phyloP scores from a whole-genome alignment of 2,113 vertebrate species.

The Ptyas mucosa region DNA sequence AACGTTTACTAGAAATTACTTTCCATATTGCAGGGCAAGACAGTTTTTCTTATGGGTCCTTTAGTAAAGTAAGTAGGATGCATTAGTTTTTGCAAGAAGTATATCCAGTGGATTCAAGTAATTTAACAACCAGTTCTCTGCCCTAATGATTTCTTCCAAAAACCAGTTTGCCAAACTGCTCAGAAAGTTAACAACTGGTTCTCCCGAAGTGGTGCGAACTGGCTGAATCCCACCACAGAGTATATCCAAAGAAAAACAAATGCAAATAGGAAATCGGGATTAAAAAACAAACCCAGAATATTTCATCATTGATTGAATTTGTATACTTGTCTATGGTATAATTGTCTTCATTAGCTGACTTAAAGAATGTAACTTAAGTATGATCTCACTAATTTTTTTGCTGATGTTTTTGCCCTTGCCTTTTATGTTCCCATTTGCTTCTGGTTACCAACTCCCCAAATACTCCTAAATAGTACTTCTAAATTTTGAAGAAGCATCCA shows the following conservation, averaged over 20 bases:
- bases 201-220: too few relatives aligned
- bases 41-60: background rate
- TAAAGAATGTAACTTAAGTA: background rate
- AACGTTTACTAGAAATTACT: background rate
- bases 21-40: background rate
- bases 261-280: background rate
- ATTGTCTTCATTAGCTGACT: background rate
- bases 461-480: background rate
- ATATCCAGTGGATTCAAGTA: too few relatives aligned
- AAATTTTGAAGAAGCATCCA: background rate
- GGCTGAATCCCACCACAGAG: too few relatives aligned
- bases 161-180: too few relatives aligned
- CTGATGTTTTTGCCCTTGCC: rapidly evolving
- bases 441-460: background rate
- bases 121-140: too few relatives aligned
- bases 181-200: too few relatives aligned
- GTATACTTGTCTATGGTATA: background rate
- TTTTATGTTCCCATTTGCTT: rapidly evolving
- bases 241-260: background rate
- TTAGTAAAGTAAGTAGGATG: background rate
- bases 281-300: background rate
- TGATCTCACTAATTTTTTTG: background rate
- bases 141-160: too few relatives aligned
- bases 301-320: background rate
- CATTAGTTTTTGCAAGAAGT: background rate